Evolutionary conservation across 1,140 invertebrate genomes (phyloP).

Genomic region (Melanaphis sacchari): DNA sequence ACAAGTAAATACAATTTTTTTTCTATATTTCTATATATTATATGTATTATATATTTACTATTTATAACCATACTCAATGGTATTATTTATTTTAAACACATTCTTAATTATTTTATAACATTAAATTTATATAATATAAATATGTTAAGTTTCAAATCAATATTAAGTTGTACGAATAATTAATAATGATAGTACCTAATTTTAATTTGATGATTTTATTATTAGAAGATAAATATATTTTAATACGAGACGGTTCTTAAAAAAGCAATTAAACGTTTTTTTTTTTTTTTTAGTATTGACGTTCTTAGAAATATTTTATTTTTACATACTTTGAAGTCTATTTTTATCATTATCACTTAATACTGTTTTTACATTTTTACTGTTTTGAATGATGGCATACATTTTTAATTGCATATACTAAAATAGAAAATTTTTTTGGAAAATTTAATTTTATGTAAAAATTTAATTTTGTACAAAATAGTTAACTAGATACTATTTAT

Average conservation of each 20-base stretch:
- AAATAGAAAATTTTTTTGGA: not conserved
- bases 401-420: too few species aligned
- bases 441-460: not conserved
- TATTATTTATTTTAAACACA: too few species aligned
- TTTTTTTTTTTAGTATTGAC: not conserved
- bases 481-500: too few species aligned
- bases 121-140: too few species aligned
- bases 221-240: not conserved
- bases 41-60: too few species aligned
- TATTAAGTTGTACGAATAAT: not conserved
- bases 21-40: too few species aligned
- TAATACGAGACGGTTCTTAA: not conserved
- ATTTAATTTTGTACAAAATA: not conserved
- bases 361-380: too few species aligned
- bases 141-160: not conserved
- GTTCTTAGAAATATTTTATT: not conserved
- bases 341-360: too few species aligned
- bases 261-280: not conserved
- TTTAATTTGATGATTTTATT: not conserved
- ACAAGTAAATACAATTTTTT: not conserved
- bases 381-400: too few species aligned
- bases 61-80: not conserved
- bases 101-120: too few species aligned
- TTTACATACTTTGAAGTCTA: not conserved
- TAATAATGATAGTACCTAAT: not conserved